Evolutionary conservation across 2,113 vertebrate genomes (phyloP).

Genomic region (Donacobius atricapilla): DNA sequence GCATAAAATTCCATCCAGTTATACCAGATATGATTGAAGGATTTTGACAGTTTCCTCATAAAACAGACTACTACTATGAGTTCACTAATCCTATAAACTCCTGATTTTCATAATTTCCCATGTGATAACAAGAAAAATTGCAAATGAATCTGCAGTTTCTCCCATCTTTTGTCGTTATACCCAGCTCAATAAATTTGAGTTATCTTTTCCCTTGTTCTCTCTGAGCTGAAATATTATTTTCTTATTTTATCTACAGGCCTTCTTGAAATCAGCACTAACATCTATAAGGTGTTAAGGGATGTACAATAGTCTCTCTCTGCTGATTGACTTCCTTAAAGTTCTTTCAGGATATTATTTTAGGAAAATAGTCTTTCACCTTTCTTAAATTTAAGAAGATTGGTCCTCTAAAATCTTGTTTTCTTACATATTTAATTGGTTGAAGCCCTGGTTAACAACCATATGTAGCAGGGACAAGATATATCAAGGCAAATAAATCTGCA

Average conservation of each 20-base stretch:
- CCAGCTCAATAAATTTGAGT: background rate
- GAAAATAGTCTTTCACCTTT: background rate
- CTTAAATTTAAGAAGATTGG: background rate
- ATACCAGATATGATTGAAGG: background rate
- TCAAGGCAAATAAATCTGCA: background rate
- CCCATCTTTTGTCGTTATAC: background rate
- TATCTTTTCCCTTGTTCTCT: background rate
- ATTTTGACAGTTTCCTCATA: background rate
- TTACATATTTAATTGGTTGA: constrained; percentile 7
- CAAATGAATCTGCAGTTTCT: background rate
- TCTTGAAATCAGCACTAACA: background rate
- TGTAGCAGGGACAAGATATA: background rate
- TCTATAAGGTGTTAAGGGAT: background rate
- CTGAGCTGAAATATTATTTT: background rate
- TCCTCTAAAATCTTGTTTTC: background rate
- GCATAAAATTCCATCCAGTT: background rate
- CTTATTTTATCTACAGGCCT: background rate
- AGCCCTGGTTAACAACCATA: background rate
- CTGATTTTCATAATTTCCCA: constrained; percentile 7
- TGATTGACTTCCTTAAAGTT: background rate
- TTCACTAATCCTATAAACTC: background rate
- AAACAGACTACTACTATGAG: background rate
- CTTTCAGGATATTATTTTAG: background rate
- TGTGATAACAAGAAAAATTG: constrained; percentile 5
- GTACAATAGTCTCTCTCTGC: background rate